Evolutionary conservation across 2,113 vertebrate genomes (phyloP).

Genomic region (Calidris pygmaea): DNA sequence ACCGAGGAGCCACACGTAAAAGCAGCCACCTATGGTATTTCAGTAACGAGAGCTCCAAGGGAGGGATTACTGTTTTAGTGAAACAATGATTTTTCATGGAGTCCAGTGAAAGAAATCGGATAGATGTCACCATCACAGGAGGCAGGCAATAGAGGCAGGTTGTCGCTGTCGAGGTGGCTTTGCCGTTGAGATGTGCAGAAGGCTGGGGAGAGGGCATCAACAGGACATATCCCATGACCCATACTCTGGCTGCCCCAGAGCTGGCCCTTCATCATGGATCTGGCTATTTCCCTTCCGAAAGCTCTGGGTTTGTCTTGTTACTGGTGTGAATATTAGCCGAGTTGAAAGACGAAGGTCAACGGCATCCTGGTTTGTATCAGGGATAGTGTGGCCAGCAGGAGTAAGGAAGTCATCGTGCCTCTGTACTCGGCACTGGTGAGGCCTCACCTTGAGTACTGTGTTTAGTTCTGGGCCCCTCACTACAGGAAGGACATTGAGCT

Average conservation of each 20-base stretch:
- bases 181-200: not conserved
- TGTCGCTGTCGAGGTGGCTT: not conserved
- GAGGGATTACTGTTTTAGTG: not conserved
- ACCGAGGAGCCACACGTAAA: accelerated
- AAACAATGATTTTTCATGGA: not conserved
- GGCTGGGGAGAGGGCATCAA: not conserved
- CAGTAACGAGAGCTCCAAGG: not conserved
- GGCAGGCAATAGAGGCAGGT: not conserved
- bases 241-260: not conserved
- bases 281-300: not conserved
- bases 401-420: no score
- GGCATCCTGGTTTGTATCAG: no score
- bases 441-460: no score
- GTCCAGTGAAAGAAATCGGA: not conserved
- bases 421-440: no score
- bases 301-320: not conserved
- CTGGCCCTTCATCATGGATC: not conserved
- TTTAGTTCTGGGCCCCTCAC: no score
- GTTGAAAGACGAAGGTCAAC: no score
- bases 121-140: accelerated
- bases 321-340: not conserved
- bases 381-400: no score
- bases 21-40: not conserved
- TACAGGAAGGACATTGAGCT: no score
- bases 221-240: accelerated